Base-by-base conservation (phyloP, 2,113 vertebrate species). In the Perca schrenkii region DNA sequence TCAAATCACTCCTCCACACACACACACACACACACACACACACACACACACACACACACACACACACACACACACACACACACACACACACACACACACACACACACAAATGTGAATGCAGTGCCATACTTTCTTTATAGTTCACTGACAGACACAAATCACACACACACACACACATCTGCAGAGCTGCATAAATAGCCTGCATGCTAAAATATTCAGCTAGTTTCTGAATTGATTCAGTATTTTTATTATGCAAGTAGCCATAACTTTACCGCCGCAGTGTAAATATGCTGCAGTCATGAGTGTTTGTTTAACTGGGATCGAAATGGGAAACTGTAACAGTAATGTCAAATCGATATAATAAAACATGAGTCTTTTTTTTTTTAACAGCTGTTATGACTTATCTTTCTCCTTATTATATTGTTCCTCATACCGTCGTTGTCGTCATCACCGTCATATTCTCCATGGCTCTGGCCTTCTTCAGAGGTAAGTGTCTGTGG, bases 401-500 rank as follows among this genome's bases (percentile, higher is more conserved):
- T 11, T 3, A 34, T 34, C 6, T 6, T 34, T 31, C 3, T 31
- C 5, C 6, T 34, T 34, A 34, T 34, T 34, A 57, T 25, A 71
- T 14, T 17, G 1, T 74, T 50, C 16, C 2, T 53, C 43, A 28
- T 50, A 63, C 72, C 62, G 7, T 79, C 40, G 6, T 71, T 49
- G 1, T 64, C 52, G 28, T 64, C 64, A 52, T 22, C 62, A 22
- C 10, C 40, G 10, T 72, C 63, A 53, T 40, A 80, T 28, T 11
- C 74, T 11, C 60, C 67, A 28, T 1, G 16, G 21, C 65, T 79
- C 91, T 92, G 89, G 92, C 94, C 96, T 91, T 96, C 95, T 91
- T 96, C 95, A 50, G 90, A 92, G 10, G 91, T 89, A 52, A 90
- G 91, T 2, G 89, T 93, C 66, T 94, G 93, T 13, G 93, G 93